phyloP scores from a whole-genome alignment of 1,140 invertebrate genomes.

The Oncopeltus fasciatus region DNA sequence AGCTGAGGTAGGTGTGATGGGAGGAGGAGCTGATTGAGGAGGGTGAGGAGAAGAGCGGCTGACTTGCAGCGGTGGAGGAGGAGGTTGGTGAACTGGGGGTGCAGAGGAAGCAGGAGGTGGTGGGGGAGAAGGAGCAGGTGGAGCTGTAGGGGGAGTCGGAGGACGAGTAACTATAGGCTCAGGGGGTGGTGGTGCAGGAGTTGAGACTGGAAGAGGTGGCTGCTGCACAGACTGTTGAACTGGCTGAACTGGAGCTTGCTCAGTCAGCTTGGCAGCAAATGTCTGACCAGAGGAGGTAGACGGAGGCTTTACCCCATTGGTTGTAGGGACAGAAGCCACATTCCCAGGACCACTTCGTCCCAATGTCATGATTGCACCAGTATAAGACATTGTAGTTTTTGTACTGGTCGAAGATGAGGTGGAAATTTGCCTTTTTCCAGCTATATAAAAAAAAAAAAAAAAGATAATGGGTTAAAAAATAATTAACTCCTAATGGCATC shows the following conservation, averaged over 20 bases:
- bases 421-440: not conserved
- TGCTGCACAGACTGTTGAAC: not conserved
- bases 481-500: too few species aligned
- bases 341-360: constrained; percentile 26
- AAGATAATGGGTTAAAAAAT: too few species aligned
- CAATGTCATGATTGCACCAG: constrained; percentile 42
- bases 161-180: constrained; percentile 1
- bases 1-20: not conserved
- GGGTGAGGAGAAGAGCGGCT: not conserved
- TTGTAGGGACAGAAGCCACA: not conserved
- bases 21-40: not conserved
- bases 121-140: constrained; percentile 10
- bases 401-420: constrained; percentile 33
- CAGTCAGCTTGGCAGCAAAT: constrained; percentile 45
- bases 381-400: constrained; percentile 47
- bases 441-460: not conserved
- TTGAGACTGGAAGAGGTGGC: constrained; percentile 13
- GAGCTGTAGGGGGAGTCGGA: constrained; percentile 17
- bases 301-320: constrained; percentile 23
- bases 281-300: constrained; percentile 39
- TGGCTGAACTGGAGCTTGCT: constrained; percentile 21
- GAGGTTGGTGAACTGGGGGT: constrained; percentile 16
- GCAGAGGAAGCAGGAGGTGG: not conserved
- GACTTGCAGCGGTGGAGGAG: constrained; percentile 20
- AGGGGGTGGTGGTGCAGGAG: constrained; percentile 2